A percentile compares a stretch with the other conserved stretches of the same genome.
These are phyloP conservation scores for Coenobita brevimanus DNA, from an alignment of 1,140 invertebrate genomes.

Conservation along the genomic window DNA sequence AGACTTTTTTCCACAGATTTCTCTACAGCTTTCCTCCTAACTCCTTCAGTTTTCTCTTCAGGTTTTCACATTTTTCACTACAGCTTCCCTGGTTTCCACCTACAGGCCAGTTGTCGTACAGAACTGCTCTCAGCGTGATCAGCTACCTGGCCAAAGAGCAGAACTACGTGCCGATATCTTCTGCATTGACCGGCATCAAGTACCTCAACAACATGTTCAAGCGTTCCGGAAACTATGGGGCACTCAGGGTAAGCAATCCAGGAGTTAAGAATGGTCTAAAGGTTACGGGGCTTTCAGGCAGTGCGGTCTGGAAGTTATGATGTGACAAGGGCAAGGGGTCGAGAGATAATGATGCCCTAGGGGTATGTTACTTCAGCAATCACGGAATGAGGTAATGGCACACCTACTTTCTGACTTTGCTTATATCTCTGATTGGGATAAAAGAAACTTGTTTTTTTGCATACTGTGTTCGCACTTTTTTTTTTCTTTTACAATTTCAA, in stretches of 20 bases:
- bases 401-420: too few relatives aligned
- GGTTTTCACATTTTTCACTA: not conserved
- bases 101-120: slow-evolving; percentile 54
- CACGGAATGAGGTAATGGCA: too few relatives aligned
- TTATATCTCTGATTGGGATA: too few relatives aligned
- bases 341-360: too few relatives aligned
- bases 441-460: too few relatives aligned
- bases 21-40: not conserved
- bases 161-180: slow-evolving; percentile 59
- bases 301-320: too few relatives aligned
- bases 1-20: too few relatives aligned
- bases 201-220: slow-evolving; percentile 59
- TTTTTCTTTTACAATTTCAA: too few relatives aligned
- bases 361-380: too few relatives aligned
- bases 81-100: not conserved
- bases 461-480: too few relatives aligned
- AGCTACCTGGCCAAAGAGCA: slow-evolving; percentile 51
- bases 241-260: not conserved
- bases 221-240: slow-evolving; percentile 9
- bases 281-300: not conserved
- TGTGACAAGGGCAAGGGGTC: too few relatives aligned
- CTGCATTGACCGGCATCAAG: slow-evolving; percentile 52
- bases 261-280: too few relatives aligned
- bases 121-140: slow-evolving; percentile 23
- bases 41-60: not conserved